Conservation (phyloP, 2,888 invertebrate genomes). For the Stenotaenia linearis region DNA sequence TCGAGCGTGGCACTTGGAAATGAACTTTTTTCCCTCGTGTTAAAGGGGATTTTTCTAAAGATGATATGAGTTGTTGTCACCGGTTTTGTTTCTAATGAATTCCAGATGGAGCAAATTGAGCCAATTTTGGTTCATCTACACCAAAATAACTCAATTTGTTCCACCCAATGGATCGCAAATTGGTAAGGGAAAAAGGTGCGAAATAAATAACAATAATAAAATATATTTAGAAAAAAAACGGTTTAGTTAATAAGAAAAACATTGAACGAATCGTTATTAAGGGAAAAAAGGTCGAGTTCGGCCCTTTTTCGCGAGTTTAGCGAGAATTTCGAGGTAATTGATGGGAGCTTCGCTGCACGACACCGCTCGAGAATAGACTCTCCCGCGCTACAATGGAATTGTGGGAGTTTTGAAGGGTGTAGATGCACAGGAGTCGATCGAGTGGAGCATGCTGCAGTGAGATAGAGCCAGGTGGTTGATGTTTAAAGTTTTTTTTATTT, state of each 20-base stretch:
- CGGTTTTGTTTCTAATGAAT: neutral
- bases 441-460: neutral
- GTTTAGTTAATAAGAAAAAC: too few relatives aligned
- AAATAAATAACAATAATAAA: neutral
- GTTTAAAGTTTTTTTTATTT: too few relatives aligned
- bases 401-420: neutral
- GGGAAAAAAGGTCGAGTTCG: too few relatives aligned
- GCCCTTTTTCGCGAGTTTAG: too few relatives aligned
- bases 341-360: neutral
- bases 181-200: neutral
- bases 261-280: too few relatives aligned
- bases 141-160: neutral
- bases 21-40: neutral
- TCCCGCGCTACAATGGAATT: neutral
- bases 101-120: constrained; percentile 4
- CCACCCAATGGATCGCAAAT: neutral
- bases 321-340: too few relatives aligned
- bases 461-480: neutral
- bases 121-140: neutral
- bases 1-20: too few relatives aligned
- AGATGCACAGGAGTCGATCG: neutral
- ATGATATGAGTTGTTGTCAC: neutral
- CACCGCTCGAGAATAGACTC: neutral
- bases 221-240: neutral
- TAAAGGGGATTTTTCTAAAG: too few relatives aligned